Evolutionary conservation across 2,113 vertebrate species (phyloP), one percentile per base, ranked within the genome.

Genomic region (Sinocyclocheilus anophthalmus): DNA sequence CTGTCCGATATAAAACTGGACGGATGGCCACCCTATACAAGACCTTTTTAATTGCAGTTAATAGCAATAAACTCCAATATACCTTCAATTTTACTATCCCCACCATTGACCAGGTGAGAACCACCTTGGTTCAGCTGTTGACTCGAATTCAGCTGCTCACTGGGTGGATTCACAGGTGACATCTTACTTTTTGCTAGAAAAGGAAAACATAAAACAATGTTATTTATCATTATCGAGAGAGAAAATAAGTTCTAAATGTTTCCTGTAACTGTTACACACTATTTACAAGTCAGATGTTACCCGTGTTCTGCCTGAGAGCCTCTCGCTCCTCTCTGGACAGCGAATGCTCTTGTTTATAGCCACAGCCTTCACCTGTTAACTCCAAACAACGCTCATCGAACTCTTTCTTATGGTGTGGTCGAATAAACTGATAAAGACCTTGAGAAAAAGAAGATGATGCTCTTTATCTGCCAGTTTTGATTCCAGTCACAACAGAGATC

Each of bases 401-500:
- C 30, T 78, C 93, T 77, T 96, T 95, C 78, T 97, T 99, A 86
- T 99, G 98, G 57, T 97, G 97, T 0, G 98, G 96, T 0, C 97
- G 96, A 63, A 99, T 93, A 59, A 99, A 99, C 91, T 97, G 96
- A 92, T 97, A 97, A 88, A 99, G 95, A 2, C 96, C 98, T 99
- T 89, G 0, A 87, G 33, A 61, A 26, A 0, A 20, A 88, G 24
- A 59, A 61, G 20, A 12, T 8, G 16, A 39, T 79, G 55, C 20
- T 16, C 45, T 53, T 76, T 39, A 61, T 39, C 9, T 57, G 16
- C 30, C 26, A 37, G 50, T 78, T 59, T 61, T n/a, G 4, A 79
- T 53, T 48, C 24, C 14, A 76, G 75, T 76, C 24, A 76, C 24
- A 53, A 55, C 24, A 24, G 61, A 6, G n/a, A 65, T 26, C n/a